These are phyloP conservation scores for Synaphobranchus kaupii DNA, from an alignment of 2,797 vertebrate species.

Conservation along the genomic window DNA sequence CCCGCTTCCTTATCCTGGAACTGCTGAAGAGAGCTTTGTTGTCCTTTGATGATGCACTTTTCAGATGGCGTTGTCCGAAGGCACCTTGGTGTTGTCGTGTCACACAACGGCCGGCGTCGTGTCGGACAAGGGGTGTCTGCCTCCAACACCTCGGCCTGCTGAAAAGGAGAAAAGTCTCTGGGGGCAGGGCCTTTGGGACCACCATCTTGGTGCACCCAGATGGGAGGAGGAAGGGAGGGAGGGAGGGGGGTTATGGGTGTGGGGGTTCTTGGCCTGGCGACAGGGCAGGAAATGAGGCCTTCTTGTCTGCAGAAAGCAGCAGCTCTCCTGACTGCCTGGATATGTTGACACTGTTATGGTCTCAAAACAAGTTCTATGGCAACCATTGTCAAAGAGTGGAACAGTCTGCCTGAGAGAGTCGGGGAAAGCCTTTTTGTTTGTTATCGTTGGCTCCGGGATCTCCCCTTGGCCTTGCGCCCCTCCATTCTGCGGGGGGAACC, in stretches of 20 bases:
- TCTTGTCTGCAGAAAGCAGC: constrained; percentile 56
- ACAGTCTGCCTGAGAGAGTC: constrained; percentile 77
- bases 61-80: background rate
- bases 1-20: constrained; percentile 41
- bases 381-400: constrained; percentile 87
- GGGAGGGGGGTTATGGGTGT: background rate
- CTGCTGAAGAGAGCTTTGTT: constrained; percentile 35
- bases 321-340: constrained; percentile 59
- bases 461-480: constrained; percentile 74
- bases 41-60: constrained; percentile 2
- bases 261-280: constrained; percentile 52
- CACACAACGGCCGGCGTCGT: background rate
- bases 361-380: constrained; percentile 88
- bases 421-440: constrained; percentile 93
- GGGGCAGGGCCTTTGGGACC: constrained; percentile 38
- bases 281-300: constrained; percentile 59
- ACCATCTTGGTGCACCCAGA: constrained; percentile 54
- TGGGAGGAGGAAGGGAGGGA: constrained; percentile 35
- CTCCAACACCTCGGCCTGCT: background rate
- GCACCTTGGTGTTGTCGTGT: background rate
- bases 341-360: constrained; percentile 85
- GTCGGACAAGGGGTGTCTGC: background rate
- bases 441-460: constrained; percentile 80
- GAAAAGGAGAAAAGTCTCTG: background rate
- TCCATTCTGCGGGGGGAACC: constrained; percentile 78